Base-by-base conservation (phyloP, 1,140 invertebrate genomes). In the Aradophagus sp. region DNA sequence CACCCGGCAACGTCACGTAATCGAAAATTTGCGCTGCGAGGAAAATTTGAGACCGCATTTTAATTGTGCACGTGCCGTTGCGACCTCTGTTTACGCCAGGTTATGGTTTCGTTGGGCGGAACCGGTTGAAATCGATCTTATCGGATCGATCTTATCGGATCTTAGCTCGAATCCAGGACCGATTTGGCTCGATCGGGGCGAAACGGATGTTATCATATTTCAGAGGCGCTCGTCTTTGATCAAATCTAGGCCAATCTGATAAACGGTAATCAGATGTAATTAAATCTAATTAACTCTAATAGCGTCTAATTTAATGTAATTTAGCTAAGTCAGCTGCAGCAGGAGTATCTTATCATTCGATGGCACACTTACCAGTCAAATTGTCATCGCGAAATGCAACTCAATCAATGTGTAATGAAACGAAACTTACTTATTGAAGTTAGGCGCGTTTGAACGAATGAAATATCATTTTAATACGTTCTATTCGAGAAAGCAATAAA, bases 281-380 rank as follows among this genome's bases (percentile, higher is more conserved):
- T 47, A 48, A 39, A 47, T 59, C 39, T 47, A 59, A 47, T 59
- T 47, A 47, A 29, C 20, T 56, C 8, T 42, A 15, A 45, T 45
- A 45, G 12, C 36, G 32, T 56, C 15, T 45, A 56, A 45, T 56
- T 56, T 12, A 17, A 45, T 36, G 11, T 56, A 35, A 36, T 36
- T 56, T 14, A 2, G 15, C 20, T 36, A 10, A 6, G 26, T 41
- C 15, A 34, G 41, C 50, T 36, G 36, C 32, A 36, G 19, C 15
- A 17, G 8, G 32, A 36, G 13, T n/a, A 15, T 36, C 13, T 36
- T 41, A 55, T 42, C 50, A 55, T 23, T 55, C 42, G 41, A 34
- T 15, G 5, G 11, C 15, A 44, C 12, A 17, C 20, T 29, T 52
- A 52, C 29, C 35, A 52, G 20, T 31, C 11, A 12, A 29, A 29